Evolutionary conservation across 2,113 vertebrate genomes (phyloP).

Genomic region (Edolisoma coerulescens): DNA sequence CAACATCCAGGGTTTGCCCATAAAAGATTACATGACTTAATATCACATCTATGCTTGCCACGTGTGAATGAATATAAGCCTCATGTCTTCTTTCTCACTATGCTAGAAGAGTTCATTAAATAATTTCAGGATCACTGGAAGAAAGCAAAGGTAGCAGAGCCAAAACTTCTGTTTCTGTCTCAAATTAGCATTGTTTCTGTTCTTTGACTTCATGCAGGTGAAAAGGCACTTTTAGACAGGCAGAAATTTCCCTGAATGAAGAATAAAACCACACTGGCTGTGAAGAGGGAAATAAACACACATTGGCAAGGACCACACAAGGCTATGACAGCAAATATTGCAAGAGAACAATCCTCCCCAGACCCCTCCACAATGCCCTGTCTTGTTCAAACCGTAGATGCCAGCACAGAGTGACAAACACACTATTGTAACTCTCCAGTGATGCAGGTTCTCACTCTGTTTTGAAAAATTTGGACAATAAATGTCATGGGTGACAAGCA

Average conservation of each 20-base stretch:
- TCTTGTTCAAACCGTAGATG: background rate
- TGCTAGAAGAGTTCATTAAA: background rate
- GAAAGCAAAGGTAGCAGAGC: background rate
- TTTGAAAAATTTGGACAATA: background rate
- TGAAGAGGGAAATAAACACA: background rate
- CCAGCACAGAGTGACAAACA: background rate
- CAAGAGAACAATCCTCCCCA: background rate
- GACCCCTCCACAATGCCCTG: background rate
- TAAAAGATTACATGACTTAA: background rate
- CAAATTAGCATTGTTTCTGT: background rate
- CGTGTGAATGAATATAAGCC: background rate
- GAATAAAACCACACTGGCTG: background rate
- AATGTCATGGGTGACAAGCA: background rate
- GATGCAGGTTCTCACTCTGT: background rate
- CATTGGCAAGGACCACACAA: constrained; percentile 20
- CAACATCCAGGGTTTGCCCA: background rate
- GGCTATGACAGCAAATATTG: background rate
- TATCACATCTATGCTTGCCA: background rate
- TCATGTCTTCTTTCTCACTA: background rate
- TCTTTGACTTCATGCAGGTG: background rate
- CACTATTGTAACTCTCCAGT: background rate
- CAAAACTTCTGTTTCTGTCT: background rate
- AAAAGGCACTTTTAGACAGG: background rate
- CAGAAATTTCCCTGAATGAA: background rate
- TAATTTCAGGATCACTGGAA: background rate